Conservation (phyloP, 2,888 invertebrate species). For the Scotopteryx bipunctaria region DNA sequence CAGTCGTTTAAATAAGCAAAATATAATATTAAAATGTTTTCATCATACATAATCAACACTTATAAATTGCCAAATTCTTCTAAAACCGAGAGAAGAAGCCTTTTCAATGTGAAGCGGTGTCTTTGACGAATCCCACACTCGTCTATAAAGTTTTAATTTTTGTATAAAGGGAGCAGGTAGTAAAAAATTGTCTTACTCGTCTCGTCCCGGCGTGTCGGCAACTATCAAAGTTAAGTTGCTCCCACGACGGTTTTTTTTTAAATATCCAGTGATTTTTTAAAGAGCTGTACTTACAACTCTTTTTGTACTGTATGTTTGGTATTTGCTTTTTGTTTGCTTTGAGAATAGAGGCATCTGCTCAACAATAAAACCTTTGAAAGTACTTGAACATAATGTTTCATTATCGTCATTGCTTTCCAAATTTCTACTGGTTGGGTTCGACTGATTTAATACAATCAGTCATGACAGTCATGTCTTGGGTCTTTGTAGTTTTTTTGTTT, state of each 20-base stretch:
- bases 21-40: not conserved
- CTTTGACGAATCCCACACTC: conserved; percentile 63
- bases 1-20: not conserved
- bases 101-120: conserved; percentile 49
- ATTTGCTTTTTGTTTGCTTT: conserved; percentile 42
- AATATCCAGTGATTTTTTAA: conserved; percentile 68
- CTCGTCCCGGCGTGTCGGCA: conserved; percentile 63
- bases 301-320: conserved; percentile 55
- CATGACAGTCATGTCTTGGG: no score
- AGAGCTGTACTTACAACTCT: conserved; percentile 56
- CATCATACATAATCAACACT: not conserved
- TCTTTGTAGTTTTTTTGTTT: no score
- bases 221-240: conserved; percentile 68
- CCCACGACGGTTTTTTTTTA: conserved; percentile 76
- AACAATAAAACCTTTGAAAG: conserved; percentile 10
- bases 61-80: conserved; percentile 31
- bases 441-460: no score
- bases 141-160: conserved; percentile 71
- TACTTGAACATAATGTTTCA: not conserved
- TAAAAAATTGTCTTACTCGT: conserved; percentile 68
- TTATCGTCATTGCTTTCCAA: not conserved
- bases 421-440: no score
- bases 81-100: conserved; percentile 32
- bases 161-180: conserved; percentile 66
- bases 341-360: conserved; percentile 21